Base-by-base conservation (phyloP, 2,888 invertebrate species). In the Megamerina dolium region DNA sequence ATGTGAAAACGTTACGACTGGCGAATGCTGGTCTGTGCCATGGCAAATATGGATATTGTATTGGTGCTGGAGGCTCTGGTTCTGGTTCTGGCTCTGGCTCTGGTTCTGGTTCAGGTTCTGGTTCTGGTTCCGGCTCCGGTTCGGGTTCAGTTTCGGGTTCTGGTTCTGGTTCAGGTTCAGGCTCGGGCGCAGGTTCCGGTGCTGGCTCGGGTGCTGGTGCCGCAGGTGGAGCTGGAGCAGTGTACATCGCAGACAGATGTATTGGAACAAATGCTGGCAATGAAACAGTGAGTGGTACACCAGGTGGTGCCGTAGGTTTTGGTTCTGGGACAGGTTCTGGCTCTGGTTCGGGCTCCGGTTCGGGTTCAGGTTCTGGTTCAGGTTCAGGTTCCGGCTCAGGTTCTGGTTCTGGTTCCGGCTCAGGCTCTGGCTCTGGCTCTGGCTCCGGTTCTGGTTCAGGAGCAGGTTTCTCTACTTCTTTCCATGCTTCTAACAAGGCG, bases 151-250 rank as follows among this genome's bases (percentile, higher is more conserved):
- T 47, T n/a, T 43, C 50, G 4, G 44, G 46, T 20, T 39, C 52
- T 4, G 40, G 49, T 5, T 32, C 49, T 10, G 33, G 31, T 12
- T 13, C 41, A 5, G 49, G 49, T 29, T 51, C 53, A 1, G 39
- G 47, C 5, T 48, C 50, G 10, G 50, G 47, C 9, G 42, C 52
- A 5, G 45, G 50, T 5, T 46, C 55, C 4, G 45, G 45, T 42
- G 66, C 58, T 2, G 70, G 61, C 46, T 71, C 68, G 2, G 50
- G 13, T 30, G 48, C 53, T 34, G 59, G 50, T 5, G 55, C 53
- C 66, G 70, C 16, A 69, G 63, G 55, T 66, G 66, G 32, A 64
- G 62, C 54, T 59, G 69, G 16, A 69, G 71, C 66, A 65, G 73
- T 36, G 61, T 60, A 70, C 70, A 70, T 70, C 12, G 68, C 70